Percentiles rank a stretch among this genome's conserved stretches.
phyloP scores from a whole-genome alignment of 2,113 vertebrate genomes.

The Sorex araneus region DNA sequence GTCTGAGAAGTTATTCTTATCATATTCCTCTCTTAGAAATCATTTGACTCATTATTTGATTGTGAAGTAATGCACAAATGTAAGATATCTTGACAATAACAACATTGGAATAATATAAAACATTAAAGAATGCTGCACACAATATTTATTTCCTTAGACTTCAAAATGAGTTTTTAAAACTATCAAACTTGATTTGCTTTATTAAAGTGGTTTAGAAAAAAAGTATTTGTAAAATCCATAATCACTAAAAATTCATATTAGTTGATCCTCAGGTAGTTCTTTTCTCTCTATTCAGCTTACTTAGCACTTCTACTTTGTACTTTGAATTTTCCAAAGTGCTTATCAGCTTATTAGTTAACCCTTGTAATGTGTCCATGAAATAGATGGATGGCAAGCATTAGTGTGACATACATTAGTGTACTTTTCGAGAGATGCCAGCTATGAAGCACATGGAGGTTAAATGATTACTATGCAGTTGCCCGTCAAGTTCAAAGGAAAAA shows the following conservation, averaged over 20 bases:
- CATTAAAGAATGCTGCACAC: neutral
- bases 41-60: neutral
- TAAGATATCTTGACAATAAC: constrained; percentile 47
- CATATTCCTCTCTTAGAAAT: too few species aligned
- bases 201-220: neutral
- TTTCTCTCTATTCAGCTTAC: constrained; percentile 62
- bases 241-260: constrained; percentile 64
- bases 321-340: constrained; percentile 75
- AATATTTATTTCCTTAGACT: neutral
- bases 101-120: neutral
- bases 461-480: constrained; percentile 40
- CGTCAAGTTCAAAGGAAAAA: constrained; percentile 46
- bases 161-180: neutral
- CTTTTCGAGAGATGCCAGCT: constrained; percentile 61
- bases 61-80: neutral
- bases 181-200: neutral
- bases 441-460: constrained; percentile 61
- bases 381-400: constrained; percentile 75
- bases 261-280: constrained; percentile 38
- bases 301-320: constrained; percentile 69
- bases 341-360: constrained; percentile 76
- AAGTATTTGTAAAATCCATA: constrained; percentile 26
- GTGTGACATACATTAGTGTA: constrained; percentile 63
- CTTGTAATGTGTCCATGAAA: constrained; percentile 68
- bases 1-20: too few species aligned